phyloP scores from a whole-genome alignment of 2,888 invertebrate species.

The Pyrochroa serraticornis region DNA sequence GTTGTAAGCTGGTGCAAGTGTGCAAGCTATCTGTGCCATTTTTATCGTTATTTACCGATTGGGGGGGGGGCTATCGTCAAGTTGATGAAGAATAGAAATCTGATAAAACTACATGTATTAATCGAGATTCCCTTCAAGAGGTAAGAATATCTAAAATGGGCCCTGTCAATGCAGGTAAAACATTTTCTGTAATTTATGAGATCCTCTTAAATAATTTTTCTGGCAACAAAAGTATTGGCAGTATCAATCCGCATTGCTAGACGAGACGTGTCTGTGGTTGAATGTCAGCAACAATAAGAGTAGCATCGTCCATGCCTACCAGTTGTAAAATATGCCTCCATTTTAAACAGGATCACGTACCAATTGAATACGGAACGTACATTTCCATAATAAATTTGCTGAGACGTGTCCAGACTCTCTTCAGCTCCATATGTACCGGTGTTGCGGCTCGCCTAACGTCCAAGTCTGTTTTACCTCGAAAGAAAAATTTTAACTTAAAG shows the following conservation, averaged over 20 bases:
- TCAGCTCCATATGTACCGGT: conserved; percentile 15
- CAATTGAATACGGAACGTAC: conserved; percentile 57
- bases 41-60: no score
- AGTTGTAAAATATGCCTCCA: conserved; percentile 55
- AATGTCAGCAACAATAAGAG: conserved; percentile 10
- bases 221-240: conserved; percentile 1
- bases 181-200: no score
- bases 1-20: no score
- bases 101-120: no score
- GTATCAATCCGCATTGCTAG: not conserved
- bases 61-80: no score
- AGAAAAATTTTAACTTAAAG: no score
- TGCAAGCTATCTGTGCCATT: no score
- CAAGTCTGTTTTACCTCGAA: not conserved
- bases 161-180: no score
- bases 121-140: no score
- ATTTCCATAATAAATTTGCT: conserved; percentile 58
- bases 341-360: conserved; percentile 58
- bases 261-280: not conserved
- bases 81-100: no score
- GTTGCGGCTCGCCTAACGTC: conserved; percentile 19
- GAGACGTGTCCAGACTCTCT: conserved; percentile 53
- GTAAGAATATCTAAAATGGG: no score
- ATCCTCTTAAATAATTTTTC: not conserved
- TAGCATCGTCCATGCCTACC: conserved; percentile 33